Conservation (phyloP, 2,888 invertebrate genomes). For the Parochlus steinenii region DNA sequence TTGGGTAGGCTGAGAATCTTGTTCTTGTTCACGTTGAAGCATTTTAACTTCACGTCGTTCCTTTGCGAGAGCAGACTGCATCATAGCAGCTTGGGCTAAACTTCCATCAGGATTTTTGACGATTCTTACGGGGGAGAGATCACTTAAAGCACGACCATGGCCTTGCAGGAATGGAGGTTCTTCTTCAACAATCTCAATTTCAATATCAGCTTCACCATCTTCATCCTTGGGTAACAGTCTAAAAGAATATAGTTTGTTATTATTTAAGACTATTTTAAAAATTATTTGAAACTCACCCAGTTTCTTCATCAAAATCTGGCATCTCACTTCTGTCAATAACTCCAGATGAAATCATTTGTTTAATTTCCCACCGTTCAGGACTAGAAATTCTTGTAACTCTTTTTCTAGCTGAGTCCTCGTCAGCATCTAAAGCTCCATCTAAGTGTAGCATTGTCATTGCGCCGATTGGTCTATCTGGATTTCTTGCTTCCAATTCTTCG, state of each 20-base stretch:
- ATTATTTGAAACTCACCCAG: slow-evolving; percentile 51
- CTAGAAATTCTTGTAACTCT: slow-evolving; percentile 84
- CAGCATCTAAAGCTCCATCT: slow-evolving; percentile 46
- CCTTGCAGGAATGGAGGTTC: slow-evolving; percentile 93
- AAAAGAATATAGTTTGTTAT: too few relatives aligned
- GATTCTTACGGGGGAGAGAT: slow-evolving; percentile 84
- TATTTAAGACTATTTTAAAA: too few relatives aligned
- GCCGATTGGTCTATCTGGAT: slow-evolving; percentile 77
- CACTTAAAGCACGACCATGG: slow-evolving; percentile 80
- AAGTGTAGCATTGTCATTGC: slow-evolving; percentile 39
- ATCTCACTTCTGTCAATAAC: slow-evolving; percentile 84
- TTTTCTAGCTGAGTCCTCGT: slow-evolving; percentile 66
- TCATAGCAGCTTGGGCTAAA: slow-evolving; percentile 97
- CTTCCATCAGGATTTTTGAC: slow-evolving; percentile 99
- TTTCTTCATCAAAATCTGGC: slow-evolving; percentile 96
- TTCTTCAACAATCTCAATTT: slow-evolving; percentile 96
- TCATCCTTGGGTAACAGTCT: slow-evolving; percentile 70
- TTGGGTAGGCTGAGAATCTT: slow-evolving; percentile 66
- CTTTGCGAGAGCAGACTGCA: slow-evolving; percentile 96
- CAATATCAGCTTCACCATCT: slow-evolving; percentile 90
- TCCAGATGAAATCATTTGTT: slow-evolving; percentile 90
- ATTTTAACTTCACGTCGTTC: slow-evolving; percentile 93
- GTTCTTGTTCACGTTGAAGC: slow-evolving; percentile 85
- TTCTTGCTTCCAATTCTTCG: slow-evolving; percentile 44
- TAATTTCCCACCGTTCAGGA: slow-evolving; percentile 95